A percentile compares a stretch with the other conserved stretches of the same genome.
Conservation (phyloP, 1,140 invertebrate species). For the Eurosta solidaginis region DNA sequence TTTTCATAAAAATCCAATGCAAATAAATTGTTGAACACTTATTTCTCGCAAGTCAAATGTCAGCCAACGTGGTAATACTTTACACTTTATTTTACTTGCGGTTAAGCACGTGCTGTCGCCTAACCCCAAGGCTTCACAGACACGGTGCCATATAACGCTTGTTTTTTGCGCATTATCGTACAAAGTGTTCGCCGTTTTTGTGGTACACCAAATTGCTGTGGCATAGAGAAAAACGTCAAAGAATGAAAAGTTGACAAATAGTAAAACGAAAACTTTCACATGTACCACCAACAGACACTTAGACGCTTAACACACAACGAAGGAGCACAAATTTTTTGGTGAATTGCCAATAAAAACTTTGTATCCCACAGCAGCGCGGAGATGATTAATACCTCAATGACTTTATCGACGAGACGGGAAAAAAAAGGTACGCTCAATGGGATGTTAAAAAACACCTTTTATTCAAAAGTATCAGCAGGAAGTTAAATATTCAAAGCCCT, state of each 20-base stretch:
- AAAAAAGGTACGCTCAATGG: neutral
- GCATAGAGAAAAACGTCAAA: neutral
- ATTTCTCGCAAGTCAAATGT: conserved; percentile 27
- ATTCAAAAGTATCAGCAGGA: neutral
- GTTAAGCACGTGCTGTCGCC: neutral
- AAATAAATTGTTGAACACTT: conserved; percentile 18
- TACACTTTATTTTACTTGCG: conserved; percentile 20
- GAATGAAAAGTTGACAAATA: conserved; percentile 13
- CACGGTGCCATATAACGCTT: neutral
- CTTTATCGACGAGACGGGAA: conserved; percentile 7
- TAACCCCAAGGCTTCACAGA: neutral
- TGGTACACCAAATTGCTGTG: conserved; percentile 2
- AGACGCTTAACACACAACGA: neutral
- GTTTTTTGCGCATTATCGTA: neutral
- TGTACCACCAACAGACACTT: conserved; percentile 4
- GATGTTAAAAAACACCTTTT: conserved; percentile 14
- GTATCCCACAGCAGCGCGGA: neutral
- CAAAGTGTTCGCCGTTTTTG: neutral
- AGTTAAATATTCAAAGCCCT: neutral
- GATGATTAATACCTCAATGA: conserved; percentile 11
- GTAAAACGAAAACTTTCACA: neutral
- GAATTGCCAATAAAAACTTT: conserved; percentile 4
- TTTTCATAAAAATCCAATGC: neutral
- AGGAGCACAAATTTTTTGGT: neutral
- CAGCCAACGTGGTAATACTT: conserved; percentile 3